Conservation (phyloP, 2,113 vertebrate genomes). For the Sminthopsis crassicaudata region DNA sequence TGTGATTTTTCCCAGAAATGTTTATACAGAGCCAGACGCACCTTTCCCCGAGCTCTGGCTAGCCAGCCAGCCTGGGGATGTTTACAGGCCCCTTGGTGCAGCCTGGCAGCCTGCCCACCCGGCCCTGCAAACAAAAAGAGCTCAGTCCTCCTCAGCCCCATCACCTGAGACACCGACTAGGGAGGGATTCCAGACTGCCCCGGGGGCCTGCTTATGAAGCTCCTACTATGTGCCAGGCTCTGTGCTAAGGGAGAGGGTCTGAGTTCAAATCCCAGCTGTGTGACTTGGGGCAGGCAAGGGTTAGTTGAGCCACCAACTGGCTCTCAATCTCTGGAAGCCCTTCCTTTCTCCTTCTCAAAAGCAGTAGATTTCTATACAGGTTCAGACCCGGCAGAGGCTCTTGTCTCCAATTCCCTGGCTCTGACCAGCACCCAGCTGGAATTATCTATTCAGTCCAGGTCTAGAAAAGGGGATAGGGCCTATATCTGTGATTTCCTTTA, state of each 20-base stretch:
- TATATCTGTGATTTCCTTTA: too few species aligned
- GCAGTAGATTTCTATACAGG: too few species aligned
- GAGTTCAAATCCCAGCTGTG: background rate
- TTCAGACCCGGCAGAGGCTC: too few species aligned
- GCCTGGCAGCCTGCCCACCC: background rate
- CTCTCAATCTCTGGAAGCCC: too few species aligned
- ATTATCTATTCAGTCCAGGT: too few species aligned
- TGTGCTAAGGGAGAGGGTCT: background rate
- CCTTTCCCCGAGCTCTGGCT: background rate
- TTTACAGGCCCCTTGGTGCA: background rate
- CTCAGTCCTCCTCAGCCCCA: background rate
- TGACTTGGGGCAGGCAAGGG: background rate
- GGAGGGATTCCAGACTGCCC: background rate
- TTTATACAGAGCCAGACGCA: slow-evolving; percentile 5
- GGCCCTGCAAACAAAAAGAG: background rate
- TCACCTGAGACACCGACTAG: background rate
- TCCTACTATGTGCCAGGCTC: background rate
- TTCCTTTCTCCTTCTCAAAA: too few species aligned
- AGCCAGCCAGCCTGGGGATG: background rate
- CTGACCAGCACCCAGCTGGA: too few species aligned
- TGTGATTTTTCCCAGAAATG: slow-evolving; percentile 5
- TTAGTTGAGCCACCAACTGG: background rate
- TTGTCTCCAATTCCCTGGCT: too few species aligned
- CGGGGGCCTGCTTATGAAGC: background rate
- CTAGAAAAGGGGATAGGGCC: too few species aligned